These are phyloP conservation scores for Hirtodrosophila confusa DNA, from an alignment of 2,888 invertebrate genomes.

Conservation along the genomic window DNA sequence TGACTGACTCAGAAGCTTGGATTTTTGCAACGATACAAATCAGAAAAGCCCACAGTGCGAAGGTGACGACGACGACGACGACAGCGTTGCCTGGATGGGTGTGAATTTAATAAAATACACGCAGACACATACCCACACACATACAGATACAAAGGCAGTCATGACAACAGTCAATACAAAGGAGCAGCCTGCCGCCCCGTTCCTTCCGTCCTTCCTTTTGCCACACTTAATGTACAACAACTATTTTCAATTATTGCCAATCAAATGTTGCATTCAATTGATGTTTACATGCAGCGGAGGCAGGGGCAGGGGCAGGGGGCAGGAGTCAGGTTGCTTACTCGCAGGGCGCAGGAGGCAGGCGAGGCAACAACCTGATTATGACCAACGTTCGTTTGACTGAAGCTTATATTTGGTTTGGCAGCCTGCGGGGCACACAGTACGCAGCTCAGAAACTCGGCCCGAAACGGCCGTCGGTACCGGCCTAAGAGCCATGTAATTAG, in stretches of 20 bases:
- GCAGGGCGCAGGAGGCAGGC: background rate
- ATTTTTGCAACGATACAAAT: too few species aligned
- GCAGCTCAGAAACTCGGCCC: background rate
- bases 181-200: slow-evolving; percentile 15
- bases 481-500: slow-evolving; percentile 80
- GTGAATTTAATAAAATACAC: slow-evolving; percentile 78
- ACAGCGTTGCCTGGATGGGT: slow-evolving; percentile 54
- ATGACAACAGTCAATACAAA: slow-evolving; percentile 72
- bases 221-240: slow-evolving; percentile 73
- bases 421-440: slow-evolving; percentile 25
- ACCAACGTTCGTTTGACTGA: slow-evolving; percentile 49
- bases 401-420: slow-evolving; percentile 53
- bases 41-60: too few species aligned
- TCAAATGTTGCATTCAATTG: slow-evolving; percentile 83
- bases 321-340: too few species aligned
- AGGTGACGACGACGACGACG: background rate
- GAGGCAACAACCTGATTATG: slow-evolving; percentile 68
- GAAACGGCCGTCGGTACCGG: background rate
- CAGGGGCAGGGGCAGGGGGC: background rate
- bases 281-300: slow-evolving; percentile 71
- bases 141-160: slow-evolving; percentile 52
- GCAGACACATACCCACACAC: slow-evolving; percentile 22
- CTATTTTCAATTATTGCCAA: slow-evolving; percentile 83
- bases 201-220: background rate
- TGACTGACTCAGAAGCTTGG: too few species aligned